Evolutionary conservation across 1,140 invertebrate species (phyloP), one percentile per base, ranked within the genome.

Genomic region (Temnothorax nylanderi): DNA sequence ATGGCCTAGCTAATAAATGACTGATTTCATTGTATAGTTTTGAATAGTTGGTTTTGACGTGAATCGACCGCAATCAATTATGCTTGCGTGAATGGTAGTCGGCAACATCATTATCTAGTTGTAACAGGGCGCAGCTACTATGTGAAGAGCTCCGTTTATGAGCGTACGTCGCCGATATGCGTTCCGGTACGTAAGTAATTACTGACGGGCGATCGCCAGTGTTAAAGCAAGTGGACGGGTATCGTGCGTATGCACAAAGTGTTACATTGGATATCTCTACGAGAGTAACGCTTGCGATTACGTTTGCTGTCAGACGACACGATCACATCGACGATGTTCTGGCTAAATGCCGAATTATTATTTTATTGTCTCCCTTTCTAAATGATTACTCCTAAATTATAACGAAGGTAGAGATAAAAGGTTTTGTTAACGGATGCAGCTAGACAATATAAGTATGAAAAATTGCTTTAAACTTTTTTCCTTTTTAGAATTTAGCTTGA

Each of bases 141-240:
- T 18, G 18, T 11, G 7, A 80, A 65, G 37, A 60, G 18, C 62
- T 80, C 10, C 26, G 49, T 80, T 21, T 47, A 65, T 78, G 34
- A 78, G 13, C 32, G 26, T 26, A 26, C 26, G 44, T 34, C 32
- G 41, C 32, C 47, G 32, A 18, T 26, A 26, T 51, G 16, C 47
- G 34, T 69, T 51, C 21, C 44, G 62, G 54, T 67, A 67, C 34
- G 47, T 47, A 67, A 41, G 47, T 80, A 80, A 80, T 80, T 67
- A 67, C 47, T 54, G n/a, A 34, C 34, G 34, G n/a, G 34, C 21
- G 34, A 80, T 80, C 77, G 47, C 34, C 62, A 64, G 32, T 78
- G 58, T 67, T 80, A 54, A 80, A 80, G n/a, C 62, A n/a, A 67
- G 47, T 44, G 41, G 58, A 62, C 16, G 18, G 41, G 13, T 47